These are phyloP conservation scores for Onychomys torridus DNA, from an alignment of 2,797 vertebrate species.

Conservation along the genomic window DNA sequence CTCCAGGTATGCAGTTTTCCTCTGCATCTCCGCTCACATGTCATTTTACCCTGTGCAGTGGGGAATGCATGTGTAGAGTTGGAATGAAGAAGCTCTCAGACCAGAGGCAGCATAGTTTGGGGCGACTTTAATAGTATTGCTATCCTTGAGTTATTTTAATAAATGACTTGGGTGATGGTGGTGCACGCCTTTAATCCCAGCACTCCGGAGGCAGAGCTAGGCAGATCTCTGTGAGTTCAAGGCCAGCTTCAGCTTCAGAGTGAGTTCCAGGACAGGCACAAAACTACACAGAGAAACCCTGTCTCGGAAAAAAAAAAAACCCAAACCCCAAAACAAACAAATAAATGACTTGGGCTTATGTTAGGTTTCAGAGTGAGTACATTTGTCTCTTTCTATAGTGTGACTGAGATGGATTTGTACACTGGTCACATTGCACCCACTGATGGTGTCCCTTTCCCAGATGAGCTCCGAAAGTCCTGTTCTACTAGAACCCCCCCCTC, in stretches of 20 bases:
- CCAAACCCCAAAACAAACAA: too few relatives aligned
- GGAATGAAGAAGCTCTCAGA: not conserved
- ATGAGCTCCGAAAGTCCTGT: not conserved
- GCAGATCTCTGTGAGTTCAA: too few relatives aligned
- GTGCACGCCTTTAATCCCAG: too few relatives aligned
- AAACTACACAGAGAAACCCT: too few relatives aligned
- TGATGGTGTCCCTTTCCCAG: not conserved
- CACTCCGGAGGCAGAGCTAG: too few relatives aligned
- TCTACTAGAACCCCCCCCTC: not conserved
- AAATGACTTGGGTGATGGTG: not conserved
- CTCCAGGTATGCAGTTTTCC: not conserved
- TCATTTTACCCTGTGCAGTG: not conserved
- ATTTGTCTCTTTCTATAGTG: not conserved
- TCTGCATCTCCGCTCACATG: not conserved
- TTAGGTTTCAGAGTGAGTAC: not conserved
- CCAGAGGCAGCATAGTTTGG: not conserved
- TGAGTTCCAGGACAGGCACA: too few relatives aligned
- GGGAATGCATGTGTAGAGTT: not conserved
- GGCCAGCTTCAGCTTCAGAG: too few relatives aligned
- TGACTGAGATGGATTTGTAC: not conserved
- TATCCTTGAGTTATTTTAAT: not conserved
- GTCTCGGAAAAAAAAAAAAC: too few relatives aligned
- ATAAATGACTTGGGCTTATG: not conserved
- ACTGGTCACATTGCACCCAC: not conserved
- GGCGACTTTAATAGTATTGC: not conserved